phyloP scores from a whole-genome alignment of 2,888 invertebrate genomes.

The Alcis repandata region DNA sequence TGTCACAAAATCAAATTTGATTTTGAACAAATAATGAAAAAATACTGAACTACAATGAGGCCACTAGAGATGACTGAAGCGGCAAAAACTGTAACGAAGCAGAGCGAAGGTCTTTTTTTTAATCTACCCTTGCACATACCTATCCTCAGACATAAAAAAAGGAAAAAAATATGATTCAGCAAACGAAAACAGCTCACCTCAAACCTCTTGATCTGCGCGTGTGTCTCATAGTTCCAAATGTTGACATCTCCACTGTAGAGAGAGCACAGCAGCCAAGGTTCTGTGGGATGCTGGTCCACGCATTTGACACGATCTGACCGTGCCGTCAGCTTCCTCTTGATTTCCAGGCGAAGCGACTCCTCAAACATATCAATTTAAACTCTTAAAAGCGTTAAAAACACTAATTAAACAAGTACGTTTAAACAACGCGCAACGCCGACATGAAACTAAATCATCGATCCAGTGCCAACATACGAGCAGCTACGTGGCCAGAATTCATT shows the following conservation, averaged over 20 bases:
- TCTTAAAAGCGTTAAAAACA: constrained; percentile 49
- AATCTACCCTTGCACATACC: too few species aligned
- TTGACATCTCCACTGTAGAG: constrained; percentile 99
- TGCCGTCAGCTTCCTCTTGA: constrained; percentile 98
- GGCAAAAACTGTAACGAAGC: too few species aligned
- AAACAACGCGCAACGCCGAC: constrained; percentile 67
- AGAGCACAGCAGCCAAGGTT: constrained; percentile 99
- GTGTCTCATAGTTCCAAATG: constrained; percentile 99
- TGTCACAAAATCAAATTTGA: too few species aligned
- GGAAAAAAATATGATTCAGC: too few species aligned
- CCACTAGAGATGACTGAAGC: too few species aligned
- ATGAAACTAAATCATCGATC: constrained; percentile 66
- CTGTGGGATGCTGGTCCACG: constrained; percentile 98
- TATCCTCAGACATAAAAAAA: too few species aligned
- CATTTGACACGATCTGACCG: constrained; percentile 99
- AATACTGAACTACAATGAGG: too few species aligned
- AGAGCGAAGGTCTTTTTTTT: too few species aligned
- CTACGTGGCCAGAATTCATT: constrained; percentile 60
- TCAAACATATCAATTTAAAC: constrained; percentile 64
- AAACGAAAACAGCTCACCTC: constrained; percentile 88
- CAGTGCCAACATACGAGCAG: constrained; percentile 59
- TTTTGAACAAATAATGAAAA: too few species aligned
- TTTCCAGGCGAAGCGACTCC: constrained; percentile 98
- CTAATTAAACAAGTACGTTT: constrained; percentile 56
- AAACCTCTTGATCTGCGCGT: constrained; percentile 93